Evolutionary conservation across 92 coral and sea anemone species (phyloP), one percentile per base, ranked within the genome.

Genomic region (Porites cylindrica): DNA sequence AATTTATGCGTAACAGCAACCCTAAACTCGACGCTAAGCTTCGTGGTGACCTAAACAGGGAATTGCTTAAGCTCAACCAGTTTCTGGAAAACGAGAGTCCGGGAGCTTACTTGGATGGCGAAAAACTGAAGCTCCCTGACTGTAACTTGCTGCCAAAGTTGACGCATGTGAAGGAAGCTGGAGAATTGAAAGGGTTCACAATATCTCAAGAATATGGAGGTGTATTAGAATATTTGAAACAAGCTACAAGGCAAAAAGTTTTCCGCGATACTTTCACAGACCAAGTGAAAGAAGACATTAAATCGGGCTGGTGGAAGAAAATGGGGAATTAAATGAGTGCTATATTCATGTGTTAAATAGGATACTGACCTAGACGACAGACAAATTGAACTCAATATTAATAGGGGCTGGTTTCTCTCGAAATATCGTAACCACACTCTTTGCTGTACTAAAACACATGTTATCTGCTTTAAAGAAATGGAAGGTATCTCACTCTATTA

Each of bases 91-190:
- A 54, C 10, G 12, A 61, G 32, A 52, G 79, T 3, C 78, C 82
- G 51, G 83, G 96, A 14, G 66, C 75, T 1, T 94, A 70, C 68
- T 79, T 94, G n/a, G 91, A 88, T 70, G 96, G 98, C 0, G 71
- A 90, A 51, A 52, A 38, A 0, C 63, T 94, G 43, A 90, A 77
- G 75, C 60, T 93, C 6, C 98, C 98, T 2, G 98, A 94, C 81
- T 94, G 98, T 83, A 90, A 77, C 80, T 66, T 94, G 75, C 76
- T 94, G 26, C 98, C 98, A 14, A 94, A 94, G 61, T 80, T 94
- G 2, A 85, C 90, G 73, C 96, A 90, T 13, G 81, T 93, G 54
- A 77, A 70, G 19, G 92, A 75, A 10, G 91, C 92, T 17, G 82
- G 82, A 32, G 66, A 74, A 62, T n/a, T 78, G 12, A 90, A 87